phyloP scores from a whole-genome alignment of 2,888 invertebrate species.

The Caenorhabditis imperialis region DNA sequence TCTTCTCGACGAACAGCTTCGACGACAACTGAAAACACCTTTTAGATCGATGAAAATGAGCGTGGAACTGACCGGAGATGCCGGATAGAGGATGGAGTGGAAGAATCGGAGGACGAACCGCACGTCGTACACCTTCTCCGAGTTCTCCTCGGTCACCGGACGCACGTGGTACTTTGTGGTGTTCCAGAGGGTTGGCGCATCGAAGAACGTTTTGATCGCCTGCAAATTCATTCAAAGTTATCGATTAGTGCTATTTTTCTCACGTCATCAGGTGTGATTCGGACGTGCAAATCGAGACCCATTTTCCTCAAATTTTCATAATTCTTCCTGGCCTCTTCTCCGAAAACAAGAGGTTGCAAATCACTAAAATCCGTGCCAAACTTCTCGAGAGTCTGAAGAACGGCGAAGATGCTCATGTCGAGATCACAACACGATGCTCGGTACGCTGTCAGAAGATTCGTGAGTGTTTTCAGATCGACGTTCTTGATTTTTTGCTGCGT shows the following conservation, averaged over 20 bases:
- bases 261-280: constrained; percentile 64
- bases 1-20: constrained; percentile 62
- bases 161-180: constrained; percentile 56
- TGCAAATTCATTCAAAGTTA: constrained; percentile 5
- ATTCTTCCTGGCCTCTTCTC: constrained; percentile 53
- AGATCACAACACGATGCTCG: constrained; percentile 28
- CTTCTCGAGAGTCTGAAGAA: constrained; percentile 36
- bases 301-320: constrained; percentile 63
- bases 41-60: not conserved
- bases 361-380: constrained; percentile 45
- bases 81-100: constrained; percentile 58
- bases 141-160: constrained; percentile 32
- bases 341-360: constrained; percentile 65
- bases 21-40: constrained; percentile 59
- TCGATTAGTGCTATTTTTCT: not conserved
- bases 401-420: constrained; percentile 24
- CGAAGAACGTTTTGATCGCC: constrained; percentile 50
- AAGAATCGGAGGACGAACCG: constrained; percentile 64
- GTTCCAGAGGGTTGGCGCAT: constrained; percentile 45
- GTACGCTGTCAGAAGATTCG: constrained; percentile 33
- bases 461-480: constrained; percentile 28
- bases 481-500: constrained; percentile 15
- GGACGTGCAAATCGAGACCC: constrained; percentile 64
- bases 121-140: constrained; percentile 53
- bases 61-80: constrained; percentile 56